Base-by-base conservation (phyloP, 2,888 invertebrate species). In the Metallyticus violacea region DNA sequence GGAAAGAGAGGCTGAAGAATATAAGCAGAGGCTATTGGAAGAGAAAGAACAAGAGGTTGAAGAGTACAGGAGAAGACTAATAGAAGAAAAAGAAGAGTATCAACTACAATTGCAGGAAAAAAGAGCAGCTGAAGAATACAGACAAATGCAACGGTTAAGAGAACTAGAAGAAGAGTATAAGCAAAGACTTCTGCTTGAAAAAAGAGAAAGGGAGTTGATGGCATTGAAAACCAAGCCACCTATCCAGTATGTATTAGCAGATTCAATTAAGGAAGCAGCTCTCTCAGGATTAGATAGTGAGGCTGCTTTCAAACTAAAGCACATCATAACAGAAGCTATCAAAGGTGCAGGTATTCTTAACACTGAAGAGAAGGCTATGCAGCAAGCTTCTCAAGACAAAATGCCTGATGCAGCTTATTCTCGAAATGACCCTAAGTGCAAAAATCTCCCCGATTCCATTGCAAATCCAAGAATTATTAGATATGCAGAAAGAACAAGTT, bases 321-420 rank as follows among this genome's bases (percentile, higher is more conserved):
- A 83, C 4, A 6, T 83, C 22, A 77, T 83, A 28, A 29, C 83
- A 77, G 83, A 83, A 28, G 83, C 83, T 83, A 27, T 83, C n/a
- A 83, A 22, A 29, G 29, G 28, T 77, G 29, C 27, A 7, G 83
- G 83, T 7, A 25, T 77, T 9, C 22, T 83, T n/a, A 29, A n/a
- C n/a, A 9, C 26, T 25, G 83, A 77, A 2, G n/a, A 15, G 29
- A 9, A 62, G 22, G 15, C 15, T 15, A 62, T 62, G 40, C 5
- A 2, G 4, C 40, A 3, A 9, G 9, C 15, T 15, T 9, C 15
- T 22, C 40, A 62, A 15, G 40, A 62, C 40, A 62, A 22, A 4
- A n/a, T 62, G 40, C 15, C 40, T 62, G 40, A 62, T 62, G 40
- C 40, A 62, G 15, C 5, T 5, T 62, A 62, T 4, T 15, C 15